Conservation (phyloP, 2,797 vertebrate species). For the Hippoglossus hippoglossus region DNA sequence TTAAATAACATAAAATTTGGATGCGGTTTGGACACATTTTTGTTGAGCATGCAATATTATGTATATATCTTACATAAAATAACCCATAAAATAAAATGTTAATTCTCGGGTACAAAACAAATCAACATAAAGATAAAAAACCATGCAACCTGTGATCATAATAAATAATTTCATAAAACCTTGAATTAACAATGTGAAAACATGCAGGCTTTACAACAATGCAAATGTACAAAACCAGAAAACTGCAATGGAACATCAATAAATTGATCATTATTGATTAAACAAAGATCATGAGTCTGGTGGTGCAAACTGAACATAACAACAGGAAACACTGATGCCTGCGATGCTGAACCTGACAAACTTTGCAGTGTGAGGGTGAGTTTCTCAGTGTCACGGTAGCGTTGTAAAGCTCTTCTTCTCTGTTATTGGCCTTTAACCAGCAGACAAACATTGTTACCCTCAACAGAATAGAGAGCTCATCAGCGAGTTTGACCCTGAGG, state of each 20-base stretch:
- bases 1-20: not conserved
- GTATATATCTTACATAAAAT: no score
- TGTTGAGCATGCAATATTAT: not conserved
- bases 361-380: constrained; percentile 2
- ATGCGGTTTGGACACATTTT: not conserved
- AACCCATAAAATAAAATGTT: no score
- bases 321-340: not conserved
- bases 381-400: not conserved
- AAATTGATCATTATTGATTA: not conserved
- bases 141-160: not conserved
- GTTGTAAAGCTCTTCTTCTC: not conserved
- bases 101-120: no score
- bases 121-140: no score
- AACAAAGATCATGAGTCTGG: not conserved
- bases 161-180: not conserved
- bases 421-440: constrained; percentile 22
- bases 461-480: constrained; percentile 59
- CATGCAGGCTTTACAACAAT: not conserved
- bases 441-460: constrained; percentile 35
- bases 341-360: no score
- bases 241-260: not conserved
- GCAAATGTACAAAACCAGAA: no score
- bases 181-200: constrained; percentile 4
- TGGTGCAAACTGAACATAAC: not conserved
- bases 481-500: constrained; percentile 62